Conservation (phyloP, 2,888 invertebrate genomes). For the Autographa gamma region DNA sequence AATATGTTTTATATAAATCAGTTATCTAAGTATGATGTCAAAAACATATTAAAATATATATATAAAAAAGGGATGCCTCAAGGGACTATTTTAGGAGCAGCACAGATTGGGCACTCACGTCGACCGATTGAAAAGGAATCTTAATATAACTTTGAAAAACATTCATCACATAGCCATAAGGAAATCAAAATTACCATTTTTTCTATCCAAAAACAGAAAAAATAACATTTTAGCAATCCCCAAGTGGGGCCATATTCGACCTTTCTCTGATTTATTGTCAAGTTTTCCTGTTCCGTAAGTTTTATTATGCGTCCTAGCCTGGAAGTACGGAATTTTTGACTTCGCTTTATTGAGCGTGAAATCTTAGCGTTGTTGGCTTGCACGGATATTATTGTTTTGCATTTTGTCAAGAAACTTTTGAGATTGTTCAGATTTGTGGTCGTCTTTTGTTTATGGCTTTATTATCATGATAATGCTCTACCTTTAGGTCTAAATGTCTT, state of each 20-base stretch:
- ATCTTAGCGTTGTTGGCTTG: conserved; percentile 55
- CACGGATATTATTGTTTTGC: conserved; percentile 50
- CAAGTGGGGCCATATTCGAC: conserved; percentile 75
- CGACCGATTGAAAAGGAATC: neutral
- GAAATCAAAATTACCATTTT: conserved; percentile 46
- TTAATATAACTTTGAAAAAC: conserved; percentile 25
- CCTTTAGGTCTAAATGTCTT: too few relatives aligned
- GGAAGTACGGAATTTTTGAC: conserved; percentile 75
- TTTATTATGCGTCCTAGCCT: conserved; percentile 76
- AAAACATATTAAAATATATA: neutral
- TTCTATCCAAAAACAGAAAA: conserved; percentile 56
- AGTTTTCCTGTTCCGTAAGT: conserved; percentile 76
- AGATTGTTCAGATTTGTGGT: conserved; percentile 34
- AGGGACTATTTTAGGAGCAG: neutral
- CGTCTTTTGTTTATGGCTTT: conserved; percentile 32
- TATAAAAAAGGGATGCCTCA: neutral
- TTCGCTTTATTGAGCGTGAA: conserved; percentile 78
- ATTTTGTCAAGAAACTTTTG: conserved; percentile 34
- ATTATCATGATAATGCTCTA: neutral
- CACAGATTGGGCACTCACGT: neutral
- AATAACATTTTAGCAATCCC: conserved; percentile 67
- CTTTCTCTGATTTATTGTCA: conserved; percentile 83
- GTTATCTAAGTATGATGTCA: neutral
- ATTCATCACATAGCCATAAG: conserved; percentile 21
- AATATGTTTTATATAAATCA: neutral